phyloP scores from a whole-genome alignment of 1,140 invertebrate species.

The Drosophila nasuta region DNA sequence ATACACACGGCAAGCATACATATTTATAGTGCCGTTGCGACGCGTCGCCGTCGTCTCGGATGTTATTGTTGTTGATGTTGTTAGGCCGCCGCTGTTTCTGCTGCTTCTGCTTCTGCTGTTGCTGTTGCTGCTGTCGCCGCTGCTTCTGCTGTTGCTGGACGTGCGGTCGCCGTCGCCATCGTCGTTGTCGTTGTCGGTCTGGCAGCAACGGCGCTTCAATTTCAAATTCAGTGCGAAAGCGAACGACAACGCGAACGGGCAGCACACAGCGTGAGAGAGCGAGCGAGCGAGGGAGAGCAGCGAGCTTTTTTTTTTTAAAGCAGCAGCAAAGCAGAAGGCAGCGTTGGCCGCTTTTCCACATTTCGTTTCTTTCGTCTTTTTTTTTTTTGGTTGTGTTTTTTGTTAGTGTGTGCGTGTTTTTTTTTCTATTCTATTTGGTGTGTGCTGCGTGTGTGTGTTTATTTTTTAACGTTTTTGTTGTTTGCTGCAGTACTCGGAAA shows the following conservation, averaged over 20 bases:
- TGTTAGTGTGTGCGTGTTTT: conserved; percentile 15
- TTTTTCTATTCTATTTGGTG: conserved; percentile 20
- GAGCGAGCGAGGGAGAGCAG: conserved; percentile 21
- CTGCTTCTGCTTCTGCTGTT: conserved; percentile 7
- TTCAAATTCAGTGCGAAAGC: conserved; percentile 66
- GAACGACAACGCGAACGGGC: conserved; percentile 56
- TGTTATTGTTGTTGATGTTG: conserved; percentile 39
- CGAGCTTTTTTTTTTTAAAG: conserved; percentile 28
- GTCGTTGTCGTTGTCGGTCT: conserved; percentile 30
- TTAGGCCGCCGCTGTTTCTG: conserved; percentile 22
- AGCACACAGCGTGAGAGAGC: conserved; percentile 8
- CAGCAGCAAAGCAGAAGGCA: conserved; percentile 7
- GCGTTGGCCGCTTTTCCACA: conserved; percentile 40
- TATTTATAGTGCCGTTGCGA: conserved; percentile 17
- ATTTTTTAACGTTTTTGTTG: conserved; percentile 25
- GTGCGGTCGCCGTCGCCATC: conserved; percentile 17
- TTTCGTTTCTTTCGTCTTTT: conserved; percentile 17
- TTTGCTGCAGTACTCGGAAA: conserved; percentile 9
- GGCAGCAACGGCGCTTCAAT: conserved; percentile 52
- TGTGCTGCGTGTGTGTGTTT: conserved; percentile 1
- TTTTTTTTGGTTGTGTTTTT: conserved; percentile 26
- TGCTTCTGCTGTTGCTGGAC: conserved; percentile 28
- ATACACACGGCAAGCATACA: not conserved
- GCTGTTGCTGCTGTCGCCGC: not conserved
- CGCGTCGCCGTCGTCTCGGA: conserved; percentile 39